A percentile compares a stretch with the other conserved stretches of the same genome.
Conservation (phyloP, 2,797 vertebrate species). For the Halcyon badia region DNA sequence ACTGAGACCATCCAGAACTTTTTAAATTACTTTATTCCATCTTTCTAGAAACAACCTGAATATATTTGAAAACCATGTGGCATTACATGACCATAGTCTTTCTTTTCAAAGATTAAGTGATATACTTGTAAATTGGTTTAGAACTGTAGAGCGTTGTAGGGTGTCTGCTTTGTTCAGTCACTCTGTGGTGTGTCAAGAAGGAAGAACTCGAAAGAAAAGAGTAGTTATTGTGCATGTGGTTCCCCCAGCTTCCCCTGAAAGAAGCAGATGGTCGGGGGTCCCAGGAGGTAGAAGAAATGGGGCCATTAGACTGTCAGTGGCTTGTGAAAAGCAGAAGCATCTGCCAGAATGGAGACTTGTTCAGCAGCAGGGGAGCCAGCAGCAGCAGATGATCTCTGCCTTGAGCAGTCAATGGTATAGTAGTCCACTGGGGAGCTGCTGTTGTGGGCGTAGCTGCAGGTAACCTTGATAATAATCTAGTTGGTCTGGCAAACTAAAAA, state of each 20-base stretch:
- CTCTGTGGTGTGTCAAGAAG: background rate
- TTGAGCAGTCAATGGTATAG: conserved; percentile 13
- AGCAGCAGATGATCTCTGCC: conserved; percentile 56
- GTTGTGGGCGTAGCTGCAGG: background rate
- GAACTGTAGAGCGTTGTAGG: background rate
- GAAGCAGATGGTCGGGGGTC: conserved; percentile 66
- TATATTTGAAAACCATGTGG: background rate
- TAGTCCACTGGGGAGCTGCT: background rate
- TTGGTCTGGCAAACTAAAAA: background rate
- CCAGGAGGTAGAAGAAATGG: conserved; percentile 48
- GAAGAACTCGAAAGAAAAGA: background rate
- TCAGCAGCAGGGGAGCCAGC: conserved; percentile 50
- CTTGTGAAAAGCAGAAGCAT: conserved; percentile 62
- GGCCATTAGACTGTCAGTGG: conserved; percentile 54
- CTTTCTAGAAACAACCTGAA: background rate
- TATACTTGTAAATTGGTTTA: background rate
- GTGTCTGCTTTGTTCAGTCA: conserved; percentile 10
- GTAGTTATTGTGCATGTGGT: conserved; percentile 1
- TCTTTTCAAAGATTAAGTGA: background rate
- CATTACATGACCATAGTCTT: background rate
- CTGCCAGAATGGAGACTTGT: conserved; percentile 49
- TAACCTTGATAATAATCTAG: conserved; percentile 10
- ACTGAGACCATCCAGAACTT: background rate
- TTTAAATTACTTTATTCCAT: background rate
- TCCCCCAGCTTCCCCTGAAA: conserved; percentile 36